Base-by-base conservation (phyloP, 2,888 invertebrate genomes). In the Mesorhabditis belari region DNA sequence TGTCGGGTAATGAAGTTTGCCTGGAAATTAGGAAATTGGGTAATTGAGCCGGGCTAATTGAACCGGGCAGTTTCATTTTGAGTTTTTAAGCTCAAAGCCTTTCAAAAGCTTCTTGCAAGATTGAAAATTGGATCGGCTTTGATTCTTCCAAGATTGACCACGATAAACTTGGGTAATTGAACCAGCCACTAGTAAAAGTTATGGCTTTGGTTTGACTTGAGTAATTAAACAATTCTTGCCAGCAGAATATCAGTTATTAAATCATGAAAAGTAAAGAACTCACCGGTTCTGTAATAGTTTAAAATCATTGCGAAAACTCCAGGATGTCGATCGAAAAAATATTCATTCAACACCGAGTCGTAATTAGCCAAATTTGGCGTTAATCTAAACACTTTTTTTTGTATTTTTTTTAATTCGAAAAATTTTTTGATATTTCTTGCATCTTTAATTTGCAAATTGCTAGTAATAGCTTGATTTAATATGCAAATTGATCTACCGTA, bases 271-370 rank as follows among this genome's bases (percentile, higher is more conserved):
- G 52, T 21, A 17, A 49, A 17, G 27, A 5, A 54, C 52, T 57
- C 12, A 71, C 77, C 78, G 35, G 79, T 79, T 35, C 80, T 77
- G 86, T 96, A 96, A 84, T 96, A 96, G 84, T 96, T 96, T 74
- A 91, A 87, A 73, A 89, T 89, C 84, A 90, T 90, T 27, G 89
- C 89, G 82, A 91, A 91, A 12, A 91, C 90, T n/a, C 90, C 90
- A 4, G 90, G 90, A 84, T 91, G 90, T 55, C 89, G 85, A 84
- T 94, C 96, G 85, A 98, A 98, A 87, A 98, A 98, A 86, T 95
- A 98, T 85, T 98, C 96, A 85, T 98, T 96, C 80, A 96, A 88
- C 81, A 96, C 91, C 51, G 95, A 94, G 85, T 98, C 96, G 85
- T 96, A 98, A 85, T 96, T 98, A 81, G 93, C 95, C 80, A 95